These are phyloP conservation scores for Lota lota DNA, from an alignment of 2,113 vertebrate species.

Conservation along the genomic window DNA sequence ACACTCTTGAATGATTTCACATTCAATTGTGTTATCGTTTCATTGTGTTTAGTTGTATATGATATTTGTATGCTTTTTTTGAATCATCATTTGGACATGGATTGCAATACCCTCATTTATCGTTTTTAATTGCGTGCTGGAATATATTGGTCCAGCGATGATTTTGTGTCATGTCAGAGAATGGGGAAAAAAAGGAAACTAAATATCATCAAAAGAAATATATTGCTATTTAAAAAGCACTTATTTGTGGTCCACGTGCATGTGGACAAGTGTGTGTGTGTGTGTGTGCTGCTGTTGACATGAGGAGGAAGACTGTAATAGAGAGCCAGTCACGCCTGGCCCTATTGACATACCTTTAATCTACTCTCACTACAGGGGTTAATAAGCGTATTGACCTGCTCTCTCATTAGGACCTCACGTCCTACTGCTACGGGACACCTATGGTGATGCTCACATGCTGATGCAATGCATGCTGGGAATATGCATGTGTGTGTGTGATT, in stretches of 20 bases:
- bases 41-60: too few relatives aligned
- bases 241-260: not conserved
- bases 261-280: not conserved
- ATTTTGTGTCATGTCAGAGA: too few relatives aligned
- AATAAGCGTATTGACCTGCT: conserved; percentile 63
- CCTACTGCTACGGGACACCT: conserved; percentile 51
- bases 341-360: conserved; percentile 64
- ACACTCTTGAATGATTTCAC: not conserved
- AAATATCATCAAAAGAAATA: too few relatives aligned
- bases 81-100: too few relatives aligned
- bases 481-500: conserved; percentile 8
- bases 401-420: conserved; percentile 65
- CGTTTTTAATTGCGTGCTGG: too few relatives aligned
- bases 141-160: too few relatives aligned
- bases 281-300: conserved; percentile 14
- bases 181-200: too few relatives aligned
- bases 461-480: conserved; percentile 42
- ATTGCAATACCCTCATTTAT: too few relatives aligned
- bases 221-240: too few relatives aligned
- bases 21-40: too few relatives aligned
- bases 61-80: too few relatives aligned
- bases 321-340: conserved; percentile 35
- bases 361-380: conserved; percentile 57
- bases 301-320: conserved; percentile 11
- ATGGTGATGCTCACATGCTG: conserved; percentile 23